These are phyloP conservation scores for Watsonalla binaria DNA, from an alignment of 2,888 invertebrate species.

Conservation along the genomic window DNA sequence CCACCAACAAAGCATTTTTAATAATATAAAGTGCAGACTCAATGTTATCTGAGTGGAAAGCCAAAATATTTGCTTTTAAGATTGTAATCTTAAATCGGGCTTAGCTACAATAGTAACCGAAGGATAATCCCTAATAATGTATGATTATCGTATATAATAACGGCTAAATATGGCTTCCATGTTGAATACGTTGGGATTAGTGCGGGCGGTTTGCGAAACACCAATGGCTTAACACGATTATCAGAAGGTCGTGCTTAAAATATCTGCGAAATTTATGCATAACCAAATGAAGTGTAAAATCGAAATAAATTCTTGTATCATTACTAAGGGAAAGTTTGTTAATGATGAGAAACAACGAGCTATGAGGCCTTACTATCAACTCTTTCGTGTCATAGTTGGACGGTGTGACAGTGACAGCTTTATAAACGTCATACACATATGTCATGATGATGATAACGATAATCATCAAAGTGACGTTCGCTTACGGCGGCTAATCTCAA, in stretches of 20 bases:
- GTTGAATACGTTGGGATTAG: neutral
- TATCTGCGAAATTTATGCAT: neutral
- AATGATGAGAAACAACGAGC: too few species aligned
- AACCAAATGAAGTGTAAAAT: neutral
- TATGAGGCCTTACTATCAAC: too few species aligned
- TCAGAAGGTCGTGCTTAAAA: neutral
- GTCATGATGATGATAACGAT: too few species aligned
- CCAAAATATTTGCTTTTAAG: neutral
- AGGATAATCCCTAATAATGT: conserved; percentile 10
- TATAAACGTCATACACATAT: too few species aligned
- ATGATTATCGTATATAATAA: conserved; percentile 8
- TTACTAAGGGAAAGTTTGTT: too few species aligned
- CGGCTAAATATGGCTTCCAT: conserved; percentile 6
- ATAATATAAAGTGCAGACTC: neutral
- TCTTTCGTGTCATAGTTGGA: too few species aligned
- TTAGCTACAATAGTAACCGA: neutral
- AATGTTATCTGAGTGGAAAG: too few species aligned
- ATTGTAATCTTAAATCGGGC: neutral
- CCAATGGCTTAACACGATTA: neutral
- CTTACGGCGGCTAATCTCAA: too few species aligned
- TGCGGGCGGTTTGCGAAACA: neutral
- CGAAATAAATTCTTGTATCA: too few species aligned
- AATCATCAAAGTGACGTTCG: too few species aligned
- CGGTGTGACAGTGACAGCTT: too few species aligned
- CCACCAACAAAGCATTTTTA: neutral